Conservation (phyloP, 2,113 vertebrate species). For the Rallus limicola region DNA sequence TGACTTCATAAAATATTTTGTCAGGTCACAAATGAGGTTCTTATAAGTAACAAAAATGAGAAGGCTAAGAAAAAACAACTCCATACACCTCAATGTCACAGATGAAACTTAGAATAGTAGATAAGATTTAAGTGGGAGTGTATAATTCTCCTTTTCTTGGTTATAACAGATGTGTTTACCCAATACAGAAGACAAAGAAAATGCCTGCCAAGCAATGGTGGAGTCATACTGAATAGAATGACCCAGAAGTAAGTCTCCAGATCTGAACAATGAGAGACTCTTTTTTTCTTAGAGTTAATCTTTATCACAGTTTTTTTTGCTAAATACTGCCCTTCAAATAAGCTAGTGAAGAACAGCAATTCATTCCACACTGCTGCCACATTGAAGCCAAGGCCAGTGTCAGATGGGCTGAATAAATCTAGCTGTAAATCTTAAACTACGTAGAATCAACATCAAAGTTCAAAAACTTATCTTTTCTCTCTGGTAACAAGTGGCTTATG, state of each 20-base stretch:
- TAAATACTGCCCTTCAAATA: slow-evolving; percentile 14
- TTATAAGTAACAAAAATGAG: slow-evolving; percentile 1
- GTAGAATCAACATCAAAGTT: not conserved
- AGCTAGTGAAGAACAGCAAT: not conserved
- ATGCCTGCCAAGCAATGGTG: not conserved
- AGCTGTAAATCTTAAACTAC: not conserved
- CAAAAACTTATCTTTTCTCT: not conserved
- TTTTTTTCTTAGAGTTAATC: not conserved
- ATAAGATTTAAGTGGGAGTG: slow-evolving; percentile 1
- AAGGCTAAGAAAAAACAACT: not conserved
- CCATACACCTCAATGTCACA: not conserved
- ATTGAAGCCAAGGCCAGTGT: not conserved
- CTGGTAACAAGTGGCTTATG: not conserved
- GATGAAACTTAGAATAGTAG: not conserved
- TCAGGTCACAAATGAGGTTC: not conserved
- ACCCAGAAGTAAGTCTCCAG: not conserved
- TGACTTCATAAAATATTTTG: slow-evolving; percentile 12
- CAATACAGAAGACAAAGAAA: slow-evolving; percentile 29
- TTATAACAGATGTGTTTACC: slow-evolving; percentile 37
- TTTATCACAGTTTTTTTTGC: not conserved
- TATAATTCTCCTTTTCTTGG: slow-evolving; percentile 23
- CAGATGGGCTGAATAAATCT: not conserved
- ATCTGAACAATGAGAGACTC: not conserved
- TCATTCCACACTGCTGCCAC: not conserved
- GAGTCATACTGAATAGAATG: not conserved